phyloP scores from a whole-genome alignment of 2,888 invertebrate species.

The Platycheirus albimanus region DNA sequence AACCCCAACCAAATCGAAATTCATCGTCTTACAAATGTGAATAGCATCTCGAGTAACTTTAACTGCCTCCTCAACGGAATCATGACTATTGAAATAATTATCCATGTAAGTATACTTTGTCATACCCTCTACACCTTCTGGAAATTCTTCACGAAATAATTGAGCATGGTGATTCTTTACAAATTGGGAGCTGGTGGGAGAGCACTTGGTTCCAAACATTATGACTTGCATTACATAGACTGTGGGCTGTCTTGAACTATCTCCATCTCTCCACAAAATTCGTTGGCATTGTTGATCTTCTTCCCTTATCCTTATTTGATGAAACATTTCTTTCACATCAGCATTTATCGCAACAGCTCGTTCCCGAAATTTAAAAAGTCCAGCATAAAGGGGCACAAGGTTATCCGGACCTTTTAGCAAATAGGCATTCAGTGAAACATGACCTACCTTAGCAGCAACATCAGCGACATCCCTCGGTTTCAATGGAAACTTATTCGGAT shows the following conservation, averaged over 20 bases:
- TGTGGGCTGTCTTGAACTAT: constrained; percentile 12
- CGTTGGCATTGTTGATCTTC: constrained; percentile 36
- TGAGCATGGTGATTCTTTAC: constrained; percentile 49
- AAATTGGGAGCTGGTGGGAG: constrained; percentile 61
- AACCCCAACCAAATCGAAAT: not conserved
- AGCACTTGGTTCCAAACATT: constrained; percentile 72
- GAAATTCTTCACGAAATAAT: constrained; percentile 6
- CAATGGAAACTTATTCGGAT: constrained; percentile 36
- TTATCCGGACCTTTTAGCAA: not conserved
- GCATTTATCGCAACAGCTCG: constrained; percentile 41
- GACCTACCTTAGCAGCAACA: constrained; percentile 50
- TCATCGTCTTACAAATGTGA: not conserved
- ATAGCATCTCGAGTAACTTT: not conserved
- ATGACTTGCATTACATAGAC: constrained; percentile 64
- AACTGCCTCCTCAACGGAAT: not conserved
- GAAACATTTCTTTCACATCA: constrained; percentile 67
- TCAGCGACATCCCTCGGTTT: constrained; percentile 50
- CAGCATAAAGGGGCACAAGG: constrained; percentile 35
- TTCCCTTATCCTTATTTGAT: constrained; percentile 37
- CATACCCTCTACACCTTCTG: constrained; percentile 24
- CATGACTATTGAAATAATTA: constrained; percentile 39
- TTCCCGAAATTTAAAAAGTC: constrained; percentile 51
- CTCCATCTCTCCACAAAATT: constrained; percentile 65
- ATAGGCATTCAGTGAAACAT: constrained; percentile 46
- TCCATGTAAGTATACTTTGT: constrained; percentile 51